Percentiles rank a stretch among this genome's conserved stretches.
These are phyloP conservation scores for Dermatophagoides farinae DNA, from an alignment of 1,140 invertebrate genomes.

Conservation along the genomic window DNA sequence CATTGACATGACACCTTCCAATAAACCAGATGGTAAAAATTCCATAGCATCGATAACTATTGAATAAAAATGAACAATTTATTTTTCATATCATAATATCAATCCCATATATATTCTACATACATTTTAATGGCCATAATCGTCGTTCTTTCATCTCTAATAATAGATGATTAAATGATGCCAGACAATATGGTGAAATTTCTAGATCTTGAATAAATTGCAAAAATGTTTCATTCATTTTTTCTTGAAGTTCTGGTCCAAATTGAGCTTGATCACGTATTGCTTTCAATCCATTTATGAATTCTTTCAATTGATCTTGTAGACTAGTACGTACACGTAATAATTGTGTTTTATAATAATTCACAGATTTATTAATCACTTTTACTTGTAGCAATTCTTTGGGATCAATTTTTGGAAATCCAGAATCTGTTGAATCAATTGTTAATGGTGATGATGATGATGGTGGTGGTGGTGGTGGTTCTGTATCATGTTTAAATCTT, in stretches of 20 bases:
- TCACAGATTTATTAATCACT: conserved; percentile 1
- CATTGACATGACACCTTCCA: conserved; percentile 4
- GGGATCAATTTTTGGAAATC: not conserved
- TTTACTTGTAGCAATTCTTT: not conserved
- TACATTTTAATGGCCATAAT: conserved; percentile 7
- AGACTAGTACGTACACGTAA: not conserved
- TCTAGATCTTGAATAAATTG: not conserved
- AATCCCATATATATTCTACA: not conserved
- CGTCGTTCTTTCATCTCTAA: not conserved
- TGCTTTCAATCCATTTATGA: not conserved
- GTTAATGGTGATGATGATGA: not conserved
- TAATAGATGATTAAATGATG: not conserved
- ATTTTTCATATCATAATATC: not conserved
- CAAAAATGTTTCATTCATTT: conserved; percentile 2
- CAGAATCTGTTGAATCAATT: not conserved
- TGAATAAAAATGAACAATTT: not conserved
- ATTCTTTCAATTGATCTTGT: not conserved
- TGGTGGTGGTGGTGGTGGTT: not conserved
- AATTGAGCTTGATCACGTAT: not conserved
- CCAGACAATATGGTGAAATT: not conserved
- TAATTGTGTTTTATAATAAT: not conserved
- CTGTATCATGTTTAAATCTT: not conserved
- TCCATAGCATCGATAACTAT: conserved; percentile 9
- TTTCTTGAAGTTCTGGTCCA: not conserved
- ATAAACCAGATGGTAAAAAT: not conserved